Evolutionary conservation across 2,888 invertebrate genomes (phyloP).

Genomic region (Nysson spinosus): DNA sequence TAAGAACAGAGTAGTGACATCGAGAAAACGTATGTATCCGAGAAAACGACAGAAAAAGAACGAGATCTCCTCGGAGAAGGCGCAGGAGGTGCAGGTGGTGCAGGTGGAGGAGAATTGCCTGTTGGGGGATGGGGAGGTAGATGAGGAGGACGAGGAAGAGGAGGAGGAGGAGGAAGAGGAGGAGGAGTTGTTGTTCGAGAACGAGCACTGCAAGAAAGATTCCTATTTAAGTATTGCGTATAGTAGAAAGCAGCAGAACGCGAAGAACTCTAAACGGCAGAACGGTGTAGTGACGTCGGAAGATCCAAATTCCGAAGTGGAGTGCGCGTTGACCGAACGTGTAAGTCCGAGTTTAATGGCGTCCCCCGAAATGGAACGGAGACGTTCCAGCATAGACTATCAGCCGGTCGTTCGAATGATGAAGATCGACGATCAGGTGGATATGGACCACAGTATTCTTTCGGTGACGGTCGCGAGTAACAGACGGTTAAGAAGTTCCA

Average conservation of each 20-base stretch:
- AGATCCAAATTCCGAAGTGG: conserved; percentile 61
- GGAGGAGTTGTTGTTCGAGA: too few relatives aligned
- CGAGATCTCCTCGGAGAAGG: conserved; percentile 49
- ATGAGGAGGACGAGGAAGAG: too few relatives aligned
- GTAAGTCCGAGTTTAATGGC: conserved; percentile 60
- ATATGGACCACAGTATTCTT: conserved; percentile 72
- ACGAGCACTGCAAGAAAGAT: conserved; percentile 65
- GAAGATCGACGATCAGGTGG: conserved; percentile 80
- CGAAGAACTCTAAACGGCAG: conserved; percentile 29
- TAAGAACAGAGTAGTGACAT: conserved; percentile 23
- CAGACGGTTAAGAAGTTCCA: conserved; percentile 73
- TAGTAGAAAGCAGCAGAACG: conserved; percentile 36
- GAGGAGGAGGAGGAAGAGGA: too few relatives aligned
- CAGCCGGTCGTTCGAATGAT: conserved; percentile 84
- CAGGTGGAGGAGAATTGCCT: too few relatives aligned
- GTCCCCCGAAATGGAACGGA: conserved; percentile 67
- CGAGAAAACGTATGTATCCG: conserved; percentile 44
- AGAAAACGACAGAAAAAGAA: conserved; percentile 56
- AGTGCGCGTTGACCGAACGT: conserved; percentile 63
- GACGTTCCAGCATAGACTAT: conserved; percentile 78
- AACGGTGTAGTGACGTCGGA: conserved; percentile 50
- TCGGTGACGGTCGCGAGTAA: conserved; percentile 74
- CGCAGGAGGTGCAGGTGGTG: too few relatives aligned
- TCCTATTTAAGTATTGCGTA: conserved; percentile 58
- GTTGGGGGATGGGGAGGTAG: too few relatives aligned